A percentile compares a stretch with the other conserved stretches of the same genome.
phyloP scores from a whole-genome alignment of 2,797 vertebrate species.

The Artibeus lituratus region DNA sequence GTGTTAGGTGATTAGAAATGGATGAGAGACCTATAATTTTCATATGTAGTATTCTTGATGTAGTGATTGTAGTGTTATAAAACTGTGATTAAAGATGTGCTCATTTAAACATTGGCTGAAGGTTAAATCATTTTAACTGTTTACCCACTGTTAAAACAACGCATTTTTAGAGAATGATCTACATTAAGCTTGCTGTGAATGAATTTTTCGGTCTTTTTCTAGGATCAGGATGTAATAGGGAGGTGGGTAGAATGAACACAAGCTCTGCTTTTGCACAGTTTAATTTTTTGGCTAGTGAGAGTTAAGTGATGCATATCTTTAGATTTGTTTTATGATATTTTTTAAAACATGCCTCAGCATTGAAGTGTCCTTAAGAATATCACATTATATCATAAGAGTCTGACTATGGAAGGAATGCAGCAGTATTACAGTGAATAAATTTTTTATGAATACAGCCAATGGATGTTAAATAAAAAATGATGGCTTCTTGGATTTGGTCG shows the following conservation, averaged over 20 bases:
- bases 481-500: slow-evolving; percentile 69
- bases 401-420: slow-evolving; percentile 69
- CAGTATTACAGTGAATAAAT: slow-evolving; percentile 74
- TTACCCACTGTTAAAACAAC: background rate
- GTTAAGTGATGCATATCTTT: slow-evolving; percentile 27
- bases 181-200: background rate
- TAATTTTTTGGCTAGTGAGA: background rate
- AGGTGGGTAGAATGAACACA: background rate
- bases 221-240: background rate
- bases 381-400: slow-evolving; percentile 63
- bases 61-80: background rate
- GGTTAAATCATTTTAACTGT: background rate
- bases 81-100: background rate
- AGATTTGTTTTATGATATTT: slow-evolving; percentile 46
- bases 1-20: slow-evolving; percentile 1
- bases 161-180: background rate
- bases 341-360: background rate
- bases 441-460: slow-evolving; percentile 47
- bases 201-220: background rate
- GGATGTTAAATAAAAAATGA: slow-evolving; percentile 80
- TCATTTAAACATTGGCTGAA: background rate
- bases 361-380: slow-evolving; percentile 68
- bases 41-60: background rate
- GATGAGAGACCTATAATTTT: background rate
- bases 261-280: background rate